Evolutionary conservation across 64 coral and sea anemone genomes (phyloP), one percentile per base, ranked within the genome.

Genomic region (Porites australiensis): DNA sequence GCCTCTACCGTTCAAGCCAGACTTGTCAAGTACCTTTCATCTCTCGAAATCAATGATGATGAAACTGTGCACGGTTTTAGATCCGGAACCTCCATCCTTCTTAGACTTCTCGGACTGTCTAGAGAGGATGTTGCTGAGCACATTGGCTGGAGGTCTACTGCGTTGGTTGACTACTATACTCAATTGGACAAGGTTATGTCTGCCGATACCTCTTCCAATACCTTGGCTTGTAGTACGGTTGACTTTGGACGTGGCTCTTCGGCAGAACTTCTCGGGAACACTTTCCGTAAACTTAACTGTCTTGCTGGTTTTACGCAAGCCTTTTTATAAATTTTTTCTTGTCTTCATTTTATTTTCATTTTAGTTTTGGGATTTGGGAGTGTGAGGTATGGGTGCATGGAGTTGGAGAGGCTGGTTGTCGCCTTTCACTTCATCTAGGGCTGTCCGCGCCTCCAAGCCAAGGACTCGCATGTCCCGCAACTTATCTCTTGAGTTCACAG

Each of bases 41-140:
- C 43, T 3, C 44, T 90, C 3, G 80, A 59, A 2, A 86, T 95
- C 37, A 69, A 74, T 18, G 88, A 76, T 11, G 79, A 72, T 50
- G 93, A 95, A 58, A 59, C 88, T 1, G 47, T 79, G 2, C 93
- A 94, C 49, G 71, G 92, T 44, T 94, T 94, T 57, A 82, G 86
- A 57, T 50, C 66, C 8, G 93, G 86, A 8, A 83, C 21, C 54
- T 77, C 87, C 43, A 94, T 94, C 48, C 57, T 89, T 8, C 55
- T 85, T 5, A 15, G 86, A 22, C 65, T 94, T 61, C 60, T 94
- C 2, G 87, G 92, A 8, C 65, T 68, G 16, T 89, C 86, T 2
- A 88, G 70, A 55, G 77, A 74, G 16, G 75, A 94, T 2, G 87
- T 94, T 4, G 92, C 92, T 19, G 18, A 58, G 6, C 91, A 87